Evolutionary conservation across 2,888 invertebrate species (phyloP), one percentile per base, ranked within the genome.

Genomic region (Griposia aprilina): DNA sequence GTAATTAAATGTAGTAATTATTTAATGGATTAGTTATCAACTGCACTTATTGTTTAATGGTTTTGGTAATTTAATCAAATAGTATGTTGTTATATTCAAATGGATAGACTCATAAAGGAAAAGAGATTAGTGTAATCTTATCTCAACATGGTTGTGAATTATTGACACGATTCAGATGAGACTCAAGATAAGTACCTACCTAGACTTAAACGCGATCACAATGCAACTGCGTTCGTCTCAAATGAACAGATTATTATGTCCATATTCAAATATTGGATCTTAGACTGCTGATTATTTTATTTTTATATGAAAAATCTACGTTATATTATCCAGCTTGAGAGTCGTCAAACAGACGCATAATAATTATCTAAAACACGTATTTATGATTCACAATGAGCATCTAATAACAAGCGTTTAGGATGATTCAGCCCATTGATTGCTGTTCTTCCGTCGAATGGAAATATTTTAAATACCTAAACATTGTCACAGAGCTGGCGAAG

Each of bases 1-100:
- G 59, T 72, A 60, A 72, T 68, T 72, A 75, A 84, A 57, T 69
- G 57, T 48, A 41, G 55, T 13, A 72, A 84, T 83, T 72, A 62
- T n/a, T 81, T 69, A 71, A 68, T 74, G 30, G 45, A 15, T 74
- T 26, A 48, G 62, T 74, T 84, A n/a, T n/a, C n/a, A 84, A n/a
- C 13, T 59, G 15, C 50, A n/a, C n/a, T n/a, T n/a, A 0, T 76
- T 82, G 74, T 52, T 76, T 70, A 62, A 76, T 62, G 2, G 20
- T 68, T 65, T 26, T 55, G 20, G 36, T 68, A 57, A 65, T 75
- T 52, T 50, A 60, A 50, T 76, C 50, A 57, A 45, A 41, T 67
- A 41, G 11, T 17, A 23, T 17, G 13, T 41, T 57, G 11, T 52
- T n/a, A 59, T n/a, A 59, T 48, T 13, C 15, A 48, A 17, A 50